Percentiles rank a stretch among this genome's conserved stretches.
These are phyloP conservation scores for Eumacrocentrus americanus DNA, from an alignment of 2,888 invertebrate genomes.

Conservation along the genomic window DNA sequence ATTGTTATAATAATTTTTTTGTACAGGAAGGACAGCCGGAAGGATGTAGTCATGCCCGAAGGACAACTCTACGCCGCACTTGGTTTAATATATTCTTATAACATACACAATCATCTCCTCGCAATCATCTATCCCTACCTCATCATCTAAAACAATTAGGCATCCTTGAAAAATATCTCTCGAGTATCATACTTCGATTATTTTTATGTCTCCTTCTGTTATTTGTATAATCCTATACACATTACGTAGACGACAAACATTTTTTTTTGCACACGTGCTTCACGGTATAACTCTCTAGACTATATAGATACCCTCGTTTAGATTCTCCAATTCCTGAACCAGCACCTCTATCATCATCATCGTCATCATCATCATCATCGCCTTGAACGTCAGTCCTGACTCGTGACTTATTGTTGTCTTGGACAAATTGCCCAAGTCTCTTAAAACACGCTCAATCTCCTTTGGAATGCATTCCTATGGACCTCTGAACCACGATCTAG, in stretches of 20 bases:
- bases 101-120: slow-evolving; percentile 33
- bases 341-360: not conserved
- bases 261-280: not conserved
- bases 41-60: too few relatives aligned
- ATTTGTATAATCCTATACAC: too few relatives aligned
- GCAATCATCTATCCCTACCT: slow-evolving; percentile 26
- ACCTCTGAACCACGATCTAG: slow-evolving; percentile 32
- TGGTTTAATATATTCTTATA: too few relatives aligned
- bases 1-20: slow-evolving; percentile 39
- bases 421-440: not conserved
- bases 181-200: slow-evolving; percentile 12
- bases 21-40: slow-evolving; percentile 32
- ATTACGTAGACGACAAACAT: too few relatives aligned
- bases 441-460: not conserved
- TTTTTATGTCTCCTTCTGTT: slow-evolving; percentile 3
- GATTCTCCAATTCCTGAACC: not conserved
- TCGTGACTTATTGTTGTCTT: too few relatives aligned
- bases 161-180: slow-evolving; percentile 38
- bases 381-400: not conserved
- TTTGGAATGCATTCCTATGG: not conserved
- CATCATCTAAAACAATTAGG: slow-evolving; percentile 29
- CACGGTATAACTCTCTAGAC: not conserved
- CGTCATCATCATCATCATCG: not conserved
- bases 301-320: too few relatives aligned
- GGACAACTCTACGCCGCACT: too few relatives aligned